Percentiles rank a stretch among this genome's conserved stretches.
Evolutionary conservation across 2,797 vertebrate species (phyloP).

Genomic region (Euthynnus affinis): DNA sequence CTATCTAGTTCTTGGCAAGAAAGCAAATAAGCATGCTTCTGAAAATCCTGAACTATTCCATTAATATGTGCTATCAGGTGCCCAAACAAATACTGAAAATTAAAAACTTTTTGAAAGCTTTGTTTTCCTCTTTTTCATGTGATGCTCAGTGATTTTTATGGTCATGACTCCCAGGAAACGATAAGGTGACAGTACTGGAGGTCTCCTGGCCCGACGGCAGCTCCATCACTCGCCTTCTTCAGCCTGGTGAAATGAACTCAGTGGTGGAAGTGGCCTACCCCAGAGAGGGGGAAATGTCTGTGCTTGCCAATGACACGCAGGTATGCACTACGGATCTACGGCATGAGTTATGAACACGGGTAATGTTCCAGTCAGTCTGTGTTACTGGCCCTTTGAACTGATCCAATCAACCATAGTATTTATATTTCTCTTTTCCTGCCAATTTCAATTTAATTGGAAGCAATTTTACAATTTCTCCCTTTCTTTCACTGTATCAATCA

Average conservation of each 20-base stretch:
- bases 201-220: conserved; percentile 91
- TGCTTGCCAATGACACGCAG: conserved; percentile 80
- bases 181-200: conserved; percentile 89
- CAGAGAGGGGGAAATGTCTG: conserved; percentile 52
- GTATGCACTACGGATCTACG: conserved; percentile 63
- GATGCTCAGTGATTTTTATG: neutral
- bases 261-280: conserved; percentile 90
- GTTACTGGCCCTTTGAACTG: neutral
- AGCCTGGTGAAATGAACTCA: conserved; percentile 88
- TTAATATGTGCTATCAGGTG: neutral
- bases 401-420: neutral
- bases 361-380: neutral
- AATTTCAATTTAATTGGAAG: neutral
- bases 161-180: conserved; percentile 81
- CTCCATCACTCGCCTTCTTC: conserved; percentile 78
- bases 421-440: neutral
- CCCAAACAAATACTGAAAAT: neutral
- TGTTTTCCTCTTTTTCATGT: neutral
- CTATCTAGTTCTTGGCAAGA: neutral
- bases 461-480: neutral
- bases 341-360: conserved; percentile 43
- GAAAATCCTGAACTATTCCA: neutral
- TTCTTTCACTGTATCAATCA: neutral
- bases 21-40: neutral
- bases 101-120: neutral